Conservation (phyloP, 2,113 vertebrate genomes). For the Otolemur garnettii region DNA sequence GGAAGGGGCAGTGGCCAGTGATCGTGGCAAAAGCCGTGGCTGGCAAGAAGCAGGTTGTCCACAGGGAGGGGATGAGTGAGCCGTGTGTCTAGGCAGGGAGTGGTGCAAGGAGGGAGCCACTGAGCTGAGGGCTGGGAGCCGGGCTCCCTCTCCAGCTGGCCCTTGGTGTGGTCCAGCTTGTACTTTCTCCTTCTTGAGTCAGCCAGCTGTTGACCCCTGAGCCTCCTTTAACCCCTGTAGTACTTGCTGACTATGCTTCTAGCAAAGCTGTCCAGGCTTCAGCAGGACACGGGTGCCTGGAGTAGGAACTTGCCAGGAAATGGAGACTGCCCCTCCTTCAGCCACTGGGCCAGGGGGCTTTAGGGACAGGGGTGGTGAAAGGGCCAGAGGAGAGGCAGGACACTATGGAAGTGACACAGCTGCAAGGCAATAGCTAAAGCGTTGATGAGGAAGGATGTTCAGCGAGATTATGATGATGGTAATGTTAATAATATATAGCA, state of each 20-base stretch:
- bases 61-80: conserved; percentile 59
- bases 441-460: neutral
- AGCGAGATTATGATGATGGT: rapidly evolving
- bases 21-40: conserved; percentile 28
- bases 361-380: neutral
- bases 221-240: conserved; percentile 86
- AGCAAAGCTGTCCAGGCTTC: conserved; percentile 70
- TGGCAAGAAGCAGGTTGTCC: conserved; percentile 54
- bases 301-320: too few relatives aligned
- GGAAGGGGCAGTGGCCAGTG: conserved; percentile 71
- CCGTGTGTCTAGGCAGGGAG: conserved; percentile 60
- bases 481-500: neutral
- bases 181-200: conserved; percentile 83
- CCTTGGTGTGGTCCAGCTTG: conserved; percentile 6
- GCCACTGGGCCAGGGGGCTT: neutral
- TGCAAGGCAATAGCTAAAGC: neutral
- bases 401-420: neutral
- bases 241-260: conserved; percentile 29
- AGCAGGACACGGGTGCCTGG: neutral
- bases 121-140: conserved; percentile 67
- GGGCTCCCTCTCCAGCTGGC: conserved; percentile 61
- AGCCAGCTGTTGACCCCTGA: conserved; percentile 62
- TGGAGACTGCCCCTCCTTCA: neutral
- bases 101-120: conserved; percentile 61
- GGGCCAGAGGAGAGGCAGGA: neutral